Evolutionary conservation across 2,113 vertebrate genomes (phyloP), one percentile per base, ranked within the genome.

Genomic region (Leptodactylus fuscus): DNA sequence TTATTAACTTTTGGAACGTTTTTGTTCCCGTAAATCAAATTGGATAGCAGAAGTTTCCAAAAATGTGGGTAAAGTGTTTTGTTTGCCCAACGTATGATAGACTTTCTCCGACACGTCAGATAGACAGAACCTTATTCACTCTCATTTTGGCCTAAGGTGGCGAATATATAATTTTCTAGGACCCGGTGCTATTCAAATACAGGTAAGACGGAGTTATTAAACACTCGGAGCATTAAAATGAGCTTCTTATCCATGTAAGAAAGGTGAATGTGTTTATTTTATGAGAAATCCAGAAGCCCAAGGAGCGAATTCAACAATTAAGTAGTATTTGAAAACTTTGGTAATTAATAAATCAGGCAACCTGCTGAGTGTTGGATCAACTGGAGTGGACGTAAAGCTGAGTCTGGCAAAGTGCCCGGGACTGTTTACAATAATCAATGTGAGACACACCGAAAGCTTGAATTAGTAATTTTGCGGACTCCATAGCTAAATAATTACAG

Each of bases 401-500:
- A 69, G 83, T 24, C 41, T 85, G 83, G 83, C 83, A 53, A 24
- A 41, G 5, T 65, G 83, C 83, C 83, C 60, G 15, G 83, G 41
- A 69, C 32, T 69, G 60, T 62, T 77, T 85, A 78, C 73, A 67
- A 85, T 78, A 85, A 85, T 80, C 83, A 85, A 80, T 85, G 83
- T 55, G 58, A 55, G 75, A 85, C 46, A 38, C 75, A 80, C 22
- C 34, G 62, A 85, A 80, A 71, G 83, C 34, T 32, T 85, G 76
- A 70, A 85, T 85, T 80, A 36, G 75, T 85, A 38, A 79, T 85
- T 71, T 70, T 80, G 76, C 41, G 44, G 27, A 79, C 58, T 80
- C 74, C n/a, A 78, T 69, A 41, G 75, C 83, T 80, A 85, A 85
- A 60, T 85, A 79, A 85, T 85, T 85, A 71, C 83, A 85, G 76